Evolutionary conservation across 1,140 invertebrate genomes (phyloP).

Genomic region (Caligus rogercresseyi): DNA sequence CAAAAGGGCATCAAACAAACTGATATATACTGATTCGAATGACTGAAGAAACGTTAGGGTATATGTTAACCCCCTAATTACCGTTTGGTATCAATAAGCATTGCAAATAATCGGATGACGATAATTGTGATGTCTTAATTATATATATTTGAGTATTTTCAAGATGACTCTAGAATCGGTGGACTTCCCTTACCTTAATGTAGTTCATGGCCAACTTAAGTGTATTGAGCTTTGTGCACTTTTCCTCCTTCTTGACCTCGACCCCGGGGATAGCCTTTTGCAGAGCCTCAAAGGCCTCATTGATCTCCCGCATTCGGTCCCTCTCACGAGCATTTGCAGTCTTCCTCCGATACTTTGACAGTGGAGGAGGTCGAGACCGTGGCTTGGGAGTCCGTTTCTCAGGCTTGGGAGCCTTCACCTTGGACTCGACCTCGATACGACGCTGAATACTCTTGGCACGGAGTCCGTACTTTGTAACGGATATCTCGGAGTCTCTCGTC

Average conservation of each 20-base stretch:
- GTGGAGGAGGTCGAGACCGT: not conserved
- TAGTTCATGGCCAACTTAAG: slow-evolving; percentile 7
- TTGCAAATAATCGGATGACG: no score
- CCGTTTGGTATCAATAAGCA: no score
- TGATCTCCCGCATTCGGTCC: slow-evolving; percentile 11
- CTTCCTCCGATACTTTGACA: slow-evolving; percentile 18
- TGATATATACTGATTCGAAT: no score
- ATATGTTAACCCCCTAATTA: no score
- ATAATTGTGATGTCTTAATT: no score
- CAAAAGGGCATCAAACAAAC: no score
- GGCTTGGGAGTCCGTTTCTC: not conserved
- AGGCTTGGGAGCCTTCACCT: not conserved
- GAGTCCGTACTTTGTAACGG: not conserved
- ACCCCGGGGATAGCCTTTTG: not conserved
- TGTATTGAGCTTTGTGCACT: slow-evolving; percentile 4
- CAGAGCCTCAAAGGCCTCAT: slow-evolving; percentile 15
- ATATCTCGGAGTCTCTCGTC: not conserved
- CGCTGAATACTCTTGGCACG: not conserved
- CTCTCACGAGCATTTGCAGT: slow-evolving; percentile 18
- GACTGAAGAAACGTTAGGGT: no score
- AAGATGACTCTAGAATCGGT: no score
- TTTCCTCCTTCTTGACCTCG: slow-evolving; percentile 3
- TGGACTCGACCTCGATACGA: not conserved
- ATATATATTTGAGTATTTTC: no score
- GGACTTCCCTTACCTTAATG: slow-evolving; percentile 14